Conservation (phyloP, 2,113 vertebrate species). For the Serilophus lunatus region DNA sequence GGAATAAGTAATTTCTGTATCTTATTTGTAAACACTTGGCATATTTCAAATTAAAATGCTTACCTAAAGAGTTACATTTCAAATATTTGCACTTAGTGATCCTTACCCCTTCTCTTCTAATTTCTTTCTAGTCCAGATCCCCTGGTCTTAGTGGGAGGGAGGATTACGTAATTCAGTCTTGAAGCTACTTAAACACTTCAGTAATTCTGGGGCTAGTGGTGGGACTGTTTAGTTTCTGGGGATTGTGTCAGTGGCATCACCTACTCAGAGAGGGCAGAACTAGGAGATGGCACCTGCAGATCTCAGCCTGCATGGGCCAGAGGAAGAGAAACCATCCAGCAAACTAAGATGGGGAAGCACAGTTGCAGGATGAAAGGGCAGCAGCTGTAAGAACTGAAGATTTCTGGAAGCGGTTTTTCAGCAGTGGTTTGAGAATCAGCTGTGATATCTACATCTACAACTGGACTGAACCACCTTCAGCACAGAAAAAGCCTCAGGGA, state of each 20-base stretch:
- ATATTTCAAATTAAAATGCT: neutral
- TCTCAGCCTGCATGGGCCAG: neutral
- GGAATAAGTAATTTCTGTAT: neutral
- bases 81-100: neutral
- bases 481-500: conserved; percentile 31
- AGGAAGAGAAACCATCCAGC: neutral
- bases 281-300: neutral
- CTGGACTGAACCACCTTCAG: conserved; percentile 53
- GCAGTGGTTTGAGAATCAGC: neutral
- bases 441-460: conserved; percentile 18
- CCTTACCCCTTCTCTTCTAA: neutral
- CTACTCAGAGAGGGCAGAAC: neutral
- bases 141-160: neutral
- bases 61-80: neutral
- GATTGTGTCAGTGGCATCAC: neutral
- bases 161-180: neutral
- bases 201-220: neutral
- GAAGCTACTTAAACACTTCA: neutral
- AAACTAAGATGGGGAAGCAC: neutral
- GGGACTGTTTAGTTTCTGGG: neutral
- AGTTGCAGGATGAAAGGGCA: neutral
- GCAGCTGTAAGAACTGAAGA: neutral
- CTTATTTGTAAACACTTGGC: neutral
- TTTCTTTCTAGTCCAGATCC: neutral
- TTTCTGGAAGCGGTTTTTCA: conserved; percentile 3